Evolutionary conservation across 2,888 invertebrate species (phyloP).

Genomic region (Clistopyga incitator): DNA sequence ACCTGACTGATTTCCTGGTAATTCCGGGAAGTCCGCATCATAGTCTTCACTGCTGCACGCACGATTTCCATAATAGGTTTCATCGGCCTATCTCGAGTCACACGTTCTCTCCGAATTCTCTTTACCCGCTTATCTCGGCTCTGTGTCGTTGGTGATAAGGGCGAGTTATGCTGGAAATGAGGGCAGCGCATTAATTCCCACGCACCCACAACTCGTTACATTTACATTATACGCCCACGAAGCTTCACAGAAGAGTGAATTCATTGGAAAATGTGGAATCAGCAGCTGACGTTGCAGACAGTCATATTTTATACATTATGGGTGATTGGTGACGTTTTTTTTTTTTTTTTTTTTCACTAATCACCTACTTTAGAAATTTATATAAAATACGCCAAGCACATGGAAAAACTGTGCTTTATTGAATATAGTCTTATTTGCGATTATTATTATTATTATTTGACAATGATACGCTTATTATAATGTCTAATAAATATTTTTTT

Average conservation of each 20-base stretch:
- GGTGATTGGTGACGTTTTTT: no score
- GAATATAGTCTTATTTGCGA: no score
- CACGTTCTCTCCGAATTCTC: constrained; percentile 27
- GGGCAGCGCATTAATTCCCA: constrained; percentile 45
- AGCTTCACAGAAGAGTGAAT: constrained; percentile 1
- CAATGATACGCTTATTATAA: no score
- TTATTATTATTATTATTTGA: no score
- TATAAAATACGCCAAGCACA: no score
- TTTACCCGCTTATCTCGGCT: constrained; percentile 15
- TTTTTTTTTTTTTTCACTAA: no score
- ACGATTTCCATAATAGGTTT: constrained; percentile 1
- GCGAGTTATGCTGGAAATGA: constrained; percentile 21
- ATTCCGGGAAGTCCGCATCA: neutral
- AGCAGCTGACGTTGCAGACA: neutral
- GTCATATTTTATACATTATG: neutral
- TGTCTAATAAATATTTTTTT: no score
- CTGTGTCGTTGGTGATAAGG: constrained; percentile 36
- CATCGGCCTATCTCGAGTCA: neutral
- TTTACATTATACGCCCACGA: neutral
- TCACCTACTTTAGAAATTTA: no score
- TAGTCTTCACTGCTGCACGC: neutral
- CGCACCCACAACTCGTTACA: neutral
- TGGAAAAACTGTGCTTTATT: no score
- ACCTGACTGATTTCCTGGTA: constrained; percentile 6
- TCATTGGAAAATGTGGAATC: constrained; percentile 1